A percentile compares a stretch with the other conserved stretches of the same genome.
Conservation (phyloP, 2,797 vertebrate genomes). For the Anas flavirostris region DNA sequence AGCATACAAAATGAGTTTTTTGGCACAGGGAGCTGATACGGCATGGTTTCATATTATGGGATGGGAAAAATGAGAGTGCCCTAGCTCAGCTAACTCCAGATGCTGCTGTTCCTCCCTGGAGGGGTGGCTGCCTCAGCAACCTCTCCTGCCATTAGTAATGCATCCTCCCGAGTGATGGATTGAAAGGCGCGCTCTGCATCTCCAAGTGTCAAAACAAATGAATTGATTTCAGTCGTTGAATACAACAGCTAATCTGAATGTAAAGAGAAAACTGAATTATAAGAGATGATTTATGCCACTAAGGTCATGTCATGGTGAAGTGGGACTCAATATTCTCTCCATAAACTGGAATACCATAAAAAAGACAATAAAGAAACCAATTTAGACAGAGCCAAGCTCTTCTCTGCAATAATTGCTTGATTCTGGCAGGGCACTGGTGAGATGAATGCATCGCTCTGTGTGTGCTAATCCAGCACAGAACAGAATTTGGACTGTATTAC, state of each 20-base stretch:
- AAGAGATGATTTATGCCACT: not conserved
- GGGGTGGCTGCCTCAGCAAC: not conserved
- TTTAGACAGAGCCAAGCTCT: not conserved
- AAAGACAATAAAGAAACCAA: not conserved
- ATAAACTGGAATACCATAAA: not conserved
- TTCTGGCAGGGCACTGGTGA: not conserved
- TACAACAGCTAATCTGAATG: not conserved
- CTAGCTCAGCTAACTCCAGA: not conserved
- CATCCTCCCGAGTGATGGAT: not conserved
- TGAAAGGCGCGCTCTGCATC: not conserved
- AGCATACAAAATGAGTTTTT: not conserved
- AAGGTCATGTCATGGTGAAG: not conserved
- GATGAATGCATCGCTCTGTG: rapidly evolving
- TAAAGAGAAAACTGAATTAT: not conserved
- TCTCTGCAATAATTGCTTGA: not conserved
- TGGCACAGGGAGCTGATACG: not conserved
- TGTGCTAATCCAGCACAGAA: not conserved
- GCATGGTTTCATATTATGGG: not conserved
- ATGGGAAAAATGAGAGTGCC: not conserved
- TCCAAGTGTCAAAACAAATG: not conserved
- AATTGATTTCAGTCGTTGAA: not conserved
- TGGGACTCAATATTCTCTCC: not conserved
- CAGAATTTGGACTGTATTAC: not conserved
- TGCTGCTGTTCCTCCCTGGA: constrained; percentile 7
- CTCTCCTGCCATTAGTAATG: not conserved